Percentiles rank a stretch among this genome's conserved stretches.
Conservation (phyloP, 2,797 vertebrate genomes). For the Protonibea diacanthus region DNA sequence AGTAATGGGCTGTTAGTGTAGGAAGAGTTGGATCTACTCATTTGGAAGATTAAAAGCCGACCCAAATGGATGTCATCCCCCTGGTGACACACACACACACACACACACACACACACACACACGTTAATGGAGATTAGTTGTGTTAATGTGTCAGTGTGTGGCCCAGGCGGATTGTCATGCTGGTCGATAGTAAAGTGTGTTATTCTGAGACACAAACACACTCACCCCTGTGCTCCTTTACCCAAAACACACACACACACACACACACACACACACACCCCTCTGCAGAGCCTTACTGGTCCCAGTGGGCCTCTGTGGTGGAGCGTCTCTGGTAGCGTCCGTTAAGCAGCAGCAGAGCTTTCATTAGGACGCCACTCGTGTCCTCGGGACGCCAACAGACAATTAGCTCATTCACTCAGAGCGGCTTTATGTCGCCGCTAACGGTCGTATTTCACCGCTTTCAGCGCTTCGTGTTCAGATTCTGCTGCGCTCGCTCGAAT, state of each 20-base stretch:
- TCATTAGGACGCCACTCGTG: constrained; percentile 50
- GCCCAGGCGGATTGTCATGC: constrained; percentile 52
- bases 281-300: constrained; percentile 48
- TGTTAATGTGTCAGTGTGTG: constrained; percentile 61
- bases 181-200: constrained; percentile 42
- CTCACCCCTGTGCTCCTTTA: background rate
- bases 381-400: constrained; percentile 27
- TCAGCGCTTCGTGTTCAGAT: too few relatives aligned
- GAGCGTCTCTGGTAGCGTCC: constrained; percentile 28
- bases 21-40: constrained; percentile 52
- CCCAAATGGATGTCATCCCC: constrained; percentile 55
- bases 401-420: constrained; percentile 54
- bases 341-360: constrained; percentile 41
- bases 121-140: constrained; percentile 64
- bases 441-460: background rate
- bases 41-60: constrained; percentile 66
- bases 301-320: constrained; percentile 40
- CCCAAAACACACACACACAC: constrained; percentile 9
- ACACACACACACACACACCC: background rate
- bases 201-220: constrained; percentile 32
- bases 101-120: constrained; percentile 39
- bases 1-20: constrained; percentile 52
- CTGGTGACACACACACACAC: constrained; percentile 27
- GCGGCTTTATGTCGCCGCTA: constrained; percentile 19
- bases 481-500: background rate